A percentile compares a stretch with the other conserved stretches of the same genome.
Evolutionary conservation across 1,140 invertebrate genomes (phyloP).

Genomic region (Agraylea sexmaculata): DNA sequence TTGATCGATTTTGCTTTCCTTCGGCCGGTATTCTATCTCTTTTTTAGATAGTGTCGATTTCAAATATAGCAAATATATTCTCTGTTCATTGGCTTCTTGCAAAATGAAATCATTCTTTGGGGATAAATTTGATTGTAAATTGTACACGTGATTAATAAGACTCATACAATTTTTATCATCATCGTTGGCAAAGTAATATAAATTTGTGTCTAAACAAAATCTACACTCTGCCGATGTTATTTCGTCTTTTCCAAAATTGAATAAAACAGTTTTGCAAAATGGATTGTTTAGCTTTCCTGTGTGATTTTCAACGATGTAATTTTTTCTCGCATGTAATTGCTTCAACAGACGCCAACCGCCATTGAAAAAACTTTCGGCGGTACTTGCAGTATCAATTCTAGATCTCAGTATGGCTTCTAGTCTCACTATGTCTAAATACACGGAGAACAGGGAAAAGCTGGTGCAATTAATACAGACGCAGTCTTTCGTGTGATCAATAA

Average conservation of each 20-base stretch:
- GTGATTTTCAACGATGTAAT: slow-evolving; percentile 1
- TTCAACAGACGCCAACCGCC: slow-evolving; percentile 15
- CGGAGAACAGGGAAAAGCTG: slow-evolving; percentile 8
- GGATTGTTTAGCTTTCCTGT: slow-evolving; percentile 2
- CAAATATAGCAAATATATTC: slow-evolving; percentile 14
- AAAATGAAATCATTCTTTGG: slow-evolving; percentile 6
- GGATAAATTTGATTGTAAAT: slow-evolving; percentile 1
- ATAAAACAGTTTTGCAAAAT: slow-evolving; percentile 1
- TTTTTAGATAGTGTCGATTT: slow-evolving; percentile 12
- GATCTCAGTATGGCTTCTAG: slow-evolving; percentile 14
- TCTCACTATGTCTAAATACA: slow-evolving; percentile 6
- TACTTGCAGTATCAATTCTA: slow-evolving; percentile 11
- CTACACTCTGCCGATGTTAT: slow-evolving; percentile 10
- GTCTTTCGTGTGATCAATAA: slow-evolving; percentile 10
- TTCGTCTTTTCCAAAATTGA: slow-evolving; percentile 4
- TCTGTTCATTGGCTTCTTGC: slow-evolving; percentile 16
- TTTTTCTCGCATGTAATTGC: slow-evolving; percentile 8
- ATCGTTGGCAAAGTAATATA: slow-evolving; percentile 14
- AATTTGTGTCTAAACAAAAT: slow-evolving; percentile 12
- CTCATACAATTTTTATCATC: slow-evolving; percentile 12
- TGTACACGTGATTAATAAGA: slow-evolving; percentile 9
- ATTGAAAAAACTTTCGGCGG: slow-evolving; percentile 12
- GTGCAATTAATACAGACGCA: slow-evolving; percentile 17
- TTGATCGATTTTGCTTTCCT: slow-evolving; percentile 9
- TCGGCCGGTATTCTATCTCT: slow-evolving; percentile 6